These are phyloP conservation scores for Uloborus plumipes DNA, from an alignment of 2,888 invertebrate species.

Conservation along the genomic window DNA sequence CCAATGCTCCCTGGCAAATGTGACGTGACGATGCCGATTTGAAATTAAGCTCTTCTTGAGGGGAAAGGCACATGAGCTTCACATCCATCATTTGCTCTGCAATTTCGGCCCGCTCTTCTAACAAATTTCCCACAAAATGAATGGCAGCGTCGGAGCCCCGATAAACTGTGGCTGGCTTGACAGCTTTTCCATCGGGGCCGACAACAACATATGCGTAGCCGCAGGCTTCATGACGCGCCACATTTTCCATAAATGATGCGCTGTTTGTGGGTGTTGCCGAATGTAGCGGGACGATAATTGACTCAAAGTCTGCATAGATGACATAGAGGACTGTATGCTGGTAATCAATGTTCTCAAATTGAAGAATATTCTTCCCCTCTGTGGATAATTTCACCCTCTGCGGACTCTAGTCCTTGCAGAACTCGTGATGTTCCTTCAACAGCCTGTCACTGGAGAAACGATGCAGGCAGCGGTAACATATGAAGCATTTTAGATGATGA, in stretches of 20 bases:
- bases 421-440: too few species aligned
- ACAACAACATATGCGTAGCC: neutral
- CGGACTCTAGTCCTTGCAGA: too few species aligned
- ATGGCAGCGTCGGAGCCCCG: neutral
- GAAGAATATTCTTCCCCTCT: neutral
- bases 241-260: too few species aligned
- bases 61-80: neutral
- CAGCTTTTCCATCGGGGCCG: too few species aligned
- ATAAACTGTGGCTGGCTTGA: too few species aligned
- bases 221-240: too few species aligned
- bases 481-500: neutral
- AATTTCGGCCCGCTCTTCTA: neutral
- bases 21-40: neutral
- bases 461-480: conserved; percentile 10
- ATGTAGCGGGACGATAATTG: too few species aligned
- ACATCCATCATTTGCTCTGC: neutral
- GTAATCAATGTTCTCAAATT: neutral
- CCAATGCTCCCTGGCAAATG: neutral
- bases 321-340: neutral
- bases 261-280: too few species aligned
- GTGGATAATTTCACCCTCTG: neutral
- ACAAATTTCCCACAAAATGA: neutral
- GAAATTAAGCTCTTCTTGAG: neutral
- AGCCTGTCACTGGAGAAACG: too few species aligned
- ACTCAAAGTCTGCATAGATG: too few species aligned